Percentiles rank a stretch among this genome's conserved stretches.
Evolutionary conservation across 2,113 vertebrate genomes (phyloP).

Genomic region (Montifringilla adamsi): DNA sequence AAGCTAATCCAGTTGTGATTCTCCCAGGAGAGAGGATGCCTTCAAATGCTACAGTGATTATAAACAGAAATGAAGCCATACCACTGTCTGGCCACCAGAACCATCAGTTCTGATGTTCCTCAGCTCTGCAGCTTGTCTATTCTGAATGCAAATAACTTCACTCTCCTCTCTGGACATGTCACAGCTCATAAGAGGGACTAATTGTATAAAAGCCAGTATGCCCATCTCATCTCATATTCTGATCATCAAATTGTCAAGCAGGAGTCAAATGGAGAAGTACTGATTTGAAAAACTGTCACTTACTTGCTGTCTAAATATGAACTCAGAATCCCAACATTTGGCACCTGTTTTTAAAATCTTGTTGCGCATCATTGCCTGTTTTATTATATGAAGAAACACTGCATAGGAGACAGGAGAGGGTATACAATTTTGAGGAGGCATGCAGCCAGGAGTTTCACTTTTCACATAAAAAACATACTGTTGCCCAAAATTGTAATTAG

Average conservation of each 20-base stretch:
- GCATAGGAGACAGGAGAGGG: background rate
- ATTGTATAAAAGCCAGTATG: background rate
- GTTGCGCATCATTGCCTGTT: background rate
- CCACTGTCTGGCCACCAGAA: background rate
- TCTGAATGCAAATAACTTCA: background rate
- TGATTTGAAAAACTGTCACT: conserved; percentile 4
- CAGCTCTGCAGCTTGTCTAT: background rate
- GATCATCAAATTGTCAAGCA: conserved; percentile 14
- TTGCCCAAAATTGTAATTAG: background rate
- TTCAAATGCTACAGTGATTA: background rate
- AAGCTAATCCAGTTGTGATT: background rate
- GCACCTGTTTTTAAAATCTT: background rate
- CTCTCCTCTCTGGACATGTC: background rate
- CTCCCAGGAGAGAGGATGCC: background rate
- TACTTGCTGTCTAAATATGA: conserved; percentile 9
- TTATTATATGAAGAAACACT: background rate
- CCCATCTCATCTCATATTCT: background rate
- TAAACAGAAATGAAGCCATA: conserved; percentile 6
- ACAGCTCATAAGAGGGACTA: background rate
- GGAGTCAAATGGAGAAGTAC: background rate
- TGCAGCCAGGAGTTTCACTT: background rate
- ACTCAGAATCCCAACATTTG: background rate
- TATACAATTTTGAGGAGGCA: background rate
- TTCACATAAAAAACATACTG: background rate
- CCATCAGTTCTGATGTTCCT: conserved; percentile 28